phyloP scores from a whole-genome alignment of 2,797 vertebrate species.

The Mergus octosetaceus region DNA sequence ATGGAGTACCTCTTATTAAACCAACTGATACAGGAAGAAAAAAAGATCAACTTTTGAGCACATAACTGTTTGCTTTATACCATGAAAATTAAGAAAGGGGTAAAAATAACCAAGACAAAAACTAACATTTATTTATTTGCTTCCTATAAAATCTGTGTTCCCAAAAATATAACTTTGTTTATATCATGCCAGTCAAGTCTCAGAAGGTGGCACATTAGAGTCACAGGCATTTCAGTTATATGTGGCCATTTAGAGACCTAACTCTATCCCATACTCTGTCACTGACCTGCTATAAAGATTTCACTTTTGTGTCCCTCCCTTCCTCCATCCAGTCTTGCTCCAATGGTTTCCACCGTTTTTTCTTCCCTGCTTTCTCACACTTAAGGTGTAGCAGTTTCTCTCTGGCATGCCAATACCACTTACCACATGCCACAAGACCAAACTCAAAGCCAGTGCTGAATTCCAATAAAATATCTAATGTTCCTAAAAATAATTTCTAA shows the following conservation, averaged over 20 bases:
- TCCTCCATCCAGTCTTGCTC: background rate
- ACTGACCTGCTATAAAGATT: background rate
- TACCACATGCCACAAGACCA: background rate
- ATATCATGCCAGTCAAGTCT: background rate
- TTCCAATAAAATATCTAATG: background rate
- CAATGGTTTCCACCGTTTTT: background rate
- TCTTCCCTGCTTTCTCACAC: too few species aligned
- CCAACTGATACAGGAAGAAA: background rate
- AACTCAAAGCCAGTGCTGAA: background rate
- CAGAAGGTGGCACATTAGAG: slow-evolving; percentile 1
- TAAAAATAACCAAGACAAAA: background rate
- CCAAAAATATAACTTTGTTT: background rate
- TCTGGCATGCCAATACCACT: background rate
- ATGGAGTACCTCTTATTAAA: background rate
- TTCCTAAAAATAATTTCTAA: background rate
- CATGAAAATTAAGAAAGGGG: background rate
- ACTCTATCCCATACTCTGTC: background rate
- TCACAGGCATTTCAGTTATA: background rate
- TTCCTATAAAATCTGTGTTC: background rate
- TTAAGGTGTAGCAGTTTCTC: background rate
- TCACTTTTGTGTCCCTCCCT: background rate
- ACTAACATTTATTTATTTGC: background rate
- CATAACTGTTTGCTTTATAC: background rate
- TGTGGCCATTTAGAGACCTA: background rate
- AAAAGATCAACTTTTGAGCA: background rate